These are phyloP conservation scores for Troides aeacus DNA, from an alignment of 2,888 invertebrate genomes.

Conservation along the genomic window DNA sequence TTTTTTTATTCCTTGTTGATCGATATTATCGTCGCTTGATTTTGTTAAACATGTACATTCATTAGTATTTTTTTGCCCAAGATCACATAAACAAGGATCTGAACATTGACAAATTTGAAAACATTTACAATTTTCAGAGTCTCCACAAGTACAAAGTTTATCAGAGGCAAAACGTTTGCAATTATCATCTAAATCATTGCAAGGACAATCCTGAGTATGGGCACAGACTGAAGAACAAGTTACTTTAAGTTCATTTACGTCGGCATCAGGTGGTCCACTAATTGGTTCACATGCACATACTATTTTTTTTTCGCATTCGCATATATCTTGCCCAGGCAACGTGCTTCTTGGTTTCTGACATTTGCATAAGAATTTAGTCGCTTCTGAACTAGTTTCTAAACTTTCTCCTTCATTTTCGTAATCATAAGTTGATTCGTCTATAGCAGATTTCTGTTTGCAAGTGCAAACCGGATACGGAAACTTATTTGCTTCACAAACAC, in stretches of 20 bases:
- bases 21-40: background rate
- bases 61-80: conserved; percentile 38
- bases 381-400: conserved; percentile 19
- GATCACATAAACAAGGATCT: conserved; percentile 61
- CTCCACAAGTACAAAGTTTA: conserved; percentile 53
- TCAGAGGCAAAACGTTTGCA: conserved; percentile 56
- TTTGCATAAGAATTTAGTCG: conserved; percentile 46
- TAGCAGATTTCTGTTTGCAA: conserved; percentile 53
- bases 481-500: conserved; percentile 55
- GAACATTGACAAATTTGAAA: conserved; percentile 54
- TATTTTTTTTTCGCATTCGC: conserved; percentile 55
- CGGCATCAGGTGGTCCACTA: conserved; percentile 44
- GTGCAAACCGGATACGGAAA: conserved; percentile 58
- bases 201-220: conserved; percentile 48
- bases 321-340: conserved; percentile 36
- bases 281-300: conserved; percentile 56
- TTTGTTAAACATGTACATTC: conserved; percentile 47
- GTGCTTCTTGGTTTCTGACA: conserved; percentile 51
- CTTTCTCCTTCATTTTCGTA: conserved; percentile 9
- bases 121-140: conserved; percentile 63
- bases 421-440: conserved; percentile 2
- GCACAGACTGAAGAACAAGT: conserved; percentile 50
- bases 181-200: conserved; percentile 39
- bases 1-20: conserved; percentile 41
- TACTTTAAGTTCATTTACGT: conserved; percentile 46